These are phyloP conservation scores for Hyles vespertilio DNA, from an alignment of 1,140 invertebrate genomes.

Conservation along the genomic window DNA sequence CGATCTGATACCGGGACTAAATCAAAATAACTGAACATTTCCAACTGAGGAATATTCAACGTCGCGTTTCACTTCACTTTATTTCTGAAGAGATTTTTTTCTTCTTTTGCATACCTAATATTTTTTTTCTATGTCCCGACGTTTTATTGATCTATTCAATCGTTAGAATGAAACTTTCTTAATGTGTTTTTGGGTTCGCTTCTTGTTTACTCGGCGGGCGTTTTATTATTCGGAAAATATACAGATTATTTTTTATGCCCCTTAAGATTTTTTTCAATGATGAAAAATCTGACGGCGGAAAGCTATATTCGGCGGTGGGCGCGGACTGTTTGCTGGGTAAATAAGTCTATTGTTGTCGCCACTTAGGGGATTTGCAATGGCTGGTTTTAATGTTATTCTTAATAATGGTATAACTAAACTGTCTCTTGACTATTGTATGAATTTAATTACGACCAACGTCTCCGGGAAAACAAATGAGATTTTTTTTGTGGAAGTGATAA, in stretches of 20 bases:
- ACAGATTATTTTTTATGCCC: constrained; percentile 21
- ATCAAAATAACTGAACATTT: constrained; percentile 47
- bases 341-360: no score
- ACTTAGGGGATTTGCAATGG: no score
- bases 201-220: constrained; percentile 15
- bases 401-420: no score
- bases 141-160: constrained; percentile 51
- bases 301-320: no score
- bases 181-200: constrained; percentile 33
- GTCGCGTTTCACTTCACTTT: constrained; percentile 28
- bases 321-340: no score
- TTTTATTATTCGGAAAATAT: constrained; percentile 31
- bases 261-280: constrained; percentile 3
- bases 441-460: no score
- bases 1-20: constrained; percentile 32
- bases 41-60: constrained; percentile 25
- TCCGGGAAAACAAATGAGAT: no score
- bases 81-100: constrained; percentile 24
- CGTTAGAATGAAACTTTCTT: constrained; percentile 37
- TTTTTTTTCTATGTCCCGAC: constrained; percentile 20
- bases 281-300: neutral
- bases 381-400: no score
- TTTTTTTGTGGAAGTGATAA: no score
- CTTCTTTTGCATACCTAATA: constrained; percentile 28
- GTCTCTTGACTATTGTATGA: no score